phyloP scores from a whole-genome alignment of 2,888 invertebrate species.

The Margaritifera margaritifera region DNA sequence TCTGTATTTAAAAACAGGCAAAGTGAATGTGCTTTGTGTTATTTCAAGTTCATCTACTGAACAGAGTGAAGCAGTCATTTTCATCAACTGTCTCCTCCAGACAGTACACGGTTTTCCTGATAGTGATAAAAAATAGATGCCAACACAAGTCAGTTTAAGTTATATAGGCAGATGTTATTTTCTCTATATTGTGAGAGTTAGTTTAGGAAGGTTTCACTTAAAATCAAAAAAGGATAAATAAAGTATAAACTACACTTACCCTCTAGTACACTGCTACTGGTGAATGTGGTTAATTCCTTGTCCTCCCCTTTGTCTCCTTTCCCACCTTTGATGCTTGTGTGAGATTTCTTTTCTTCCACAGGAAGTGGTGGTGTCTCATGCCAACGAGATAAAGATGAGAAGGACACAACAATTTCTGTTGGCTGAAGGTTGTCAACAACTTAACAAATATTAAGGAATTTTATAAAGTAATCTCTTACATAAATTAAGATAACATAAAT shows the following conservation, averaged over 20 bases:
- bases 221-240: too few species aligned
- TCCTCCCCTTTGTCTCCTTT: constrained; percentile 61
- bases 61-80: too few species aligned
- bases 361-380: constrained; percentile 60
- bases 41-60: too few species aligned
- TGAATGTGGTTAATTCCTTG: constrained; percentile 60
- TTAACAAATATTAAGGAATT: constrained; percentile 46
- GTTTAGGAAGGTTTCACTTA: background rate
- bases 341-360: constrained; percentile 62
- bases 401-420: constrained; percentile 71
- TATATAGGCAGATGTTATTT: background rate
- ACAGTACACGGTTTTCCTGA: too few species aligned
- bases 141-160: background rate
- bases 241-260: constrained; percentile 30
- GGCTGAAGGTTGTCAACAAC: constrained; percentile 71
- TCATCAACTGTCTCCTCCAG: too few species aligned
- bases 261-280: constrained; percentile 59
- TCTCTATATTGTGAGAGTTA: background rate
- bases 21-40: too few species aligned
- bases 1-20: too few species aligned
- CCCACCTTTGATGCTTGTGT: constrained; percentile 49
- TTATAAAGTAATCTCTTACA: background rate
- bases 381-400: constrained; percentile 70
- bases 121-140: too few species aligned
- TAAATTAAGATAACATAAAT: background rate